phyloP scores from a whole-genome alignment of 2,797 vertebrate species.

The Sarcoramphus papa region DNA sequence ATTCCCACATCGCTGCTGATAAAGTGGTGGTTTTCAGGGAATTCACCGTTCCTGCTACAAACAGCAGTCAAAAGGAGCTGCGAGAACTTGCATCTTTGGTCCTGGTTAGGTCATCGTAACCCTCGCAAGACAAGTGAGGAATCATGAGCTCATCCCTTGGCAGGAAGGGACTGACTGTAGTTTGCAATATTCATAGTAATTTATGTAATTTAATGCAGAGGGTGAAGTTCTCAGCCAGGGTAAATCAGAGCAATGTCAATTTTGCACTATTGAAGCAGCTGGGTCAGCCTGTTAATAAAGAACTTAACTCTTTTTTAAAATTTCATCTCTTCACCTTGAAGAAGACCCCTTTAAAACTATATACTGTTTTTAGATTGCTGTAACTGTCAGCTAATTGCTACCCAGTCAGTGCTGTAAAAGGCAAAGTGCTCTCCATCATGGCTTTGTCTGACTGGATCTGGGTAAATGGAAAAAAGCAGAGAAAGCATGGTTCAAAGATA shows the following conservation, averaged over 20 bases:
- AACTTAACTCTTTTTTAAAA: background rate
- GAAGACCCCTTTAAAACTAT: background rate
- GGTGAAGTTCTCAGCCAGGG: conserved; percentile 27
- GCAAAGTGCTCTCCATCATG: background rate
- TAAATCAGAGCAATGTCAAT: conserved; percentile 31
- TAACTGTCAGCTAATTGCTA: background rate
- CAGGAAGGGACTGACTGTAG: conserved; percentile 20
- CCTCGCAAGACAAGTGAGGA: conserved; percentile 13
- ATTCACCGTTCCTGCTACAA: background rate
- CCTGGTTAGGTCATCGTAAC: conserved; percentile 18
- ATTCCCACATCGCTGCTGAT: background rate
- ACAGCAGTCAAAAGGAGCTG: background rate
- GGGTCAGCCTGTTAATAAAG: conserved; percentile 4
- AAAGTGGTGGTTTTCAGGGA: background rate
- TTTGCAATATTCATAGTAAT: conserved; percentile 41
- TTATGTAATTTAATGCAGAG: conserved; percentile 55
- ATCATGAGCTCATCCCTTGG: conserved; percentile 60
- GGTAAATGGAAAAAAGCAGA: background rate
- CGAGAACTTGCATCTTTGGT: background rate
- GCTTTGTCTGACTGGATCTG: background rate
- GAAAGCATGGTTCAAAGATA: background rate
- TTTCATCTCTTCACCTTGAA: background rate
- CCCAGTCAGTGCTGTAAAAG: background rate
- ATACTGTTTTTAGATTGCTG: background rate
- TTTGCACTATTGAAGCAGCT: background rate